Evolutionary conservation across 2,113 vertebrate species (phyloP), one percentile per base, ranked within the genome.

Genomic region (Eulemur macaco): DNA sequence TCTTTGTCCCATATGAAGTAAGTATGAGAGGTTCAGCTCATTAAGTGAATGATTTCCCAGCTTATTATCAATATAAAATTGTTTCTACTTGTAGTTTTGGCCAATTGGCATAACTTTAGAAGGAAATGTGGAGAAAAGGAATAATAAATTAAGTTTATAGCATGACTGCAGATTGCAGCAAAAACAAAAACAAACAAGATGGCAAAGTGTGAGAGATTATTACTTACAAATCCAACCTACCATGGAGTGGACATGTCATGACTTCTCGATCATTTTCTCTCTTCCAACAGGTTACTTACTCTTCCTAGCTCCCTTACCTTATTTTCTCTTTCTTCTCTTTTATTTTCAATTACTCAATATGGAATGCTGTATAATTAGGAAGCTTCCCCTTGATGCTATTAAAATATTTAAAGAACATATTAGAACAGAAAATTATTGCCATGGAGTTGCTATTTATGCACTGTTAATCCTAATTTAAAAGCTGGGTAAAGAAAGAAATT

Each of bases 381-480:
- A 25, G 18, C 25, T 77, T 96, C 29, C 13, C 42, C 56, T 50
- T 6, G 7, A 91, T 95, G 17, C 39, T 89, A 80, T 68, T 84
- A 66, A 82, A 88, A 89, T 76, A 71, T 89, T 89, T 91, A 93
- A 50, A 60, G 42, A 85, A 92, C 52, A 87, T 85, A 84, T 50
- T 81, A 87, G 68, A 94, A 77, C 13, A 95, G 21, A 50, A 90
- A 94, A 73, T 95, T 68, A 93, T 60, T 96, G 66, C 37, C 54
- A 2, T 29, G 20, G n/a, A 78, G 27, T 64, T 92, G 52, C 68
- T 92, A 71, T 54, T 83, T 83, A 68, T 89, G 39, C 37, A 9
- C 9, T 52, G 11, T 34, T 71, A 85, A 82, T 17, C 11, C 52
- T 71, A 92, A 94, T 91, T 91, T 42, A 71, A 85, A 92, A 85